Conservation (phyloP, 2,113 vertebrate species). For the Cynopterus brachyotis region DNA sequence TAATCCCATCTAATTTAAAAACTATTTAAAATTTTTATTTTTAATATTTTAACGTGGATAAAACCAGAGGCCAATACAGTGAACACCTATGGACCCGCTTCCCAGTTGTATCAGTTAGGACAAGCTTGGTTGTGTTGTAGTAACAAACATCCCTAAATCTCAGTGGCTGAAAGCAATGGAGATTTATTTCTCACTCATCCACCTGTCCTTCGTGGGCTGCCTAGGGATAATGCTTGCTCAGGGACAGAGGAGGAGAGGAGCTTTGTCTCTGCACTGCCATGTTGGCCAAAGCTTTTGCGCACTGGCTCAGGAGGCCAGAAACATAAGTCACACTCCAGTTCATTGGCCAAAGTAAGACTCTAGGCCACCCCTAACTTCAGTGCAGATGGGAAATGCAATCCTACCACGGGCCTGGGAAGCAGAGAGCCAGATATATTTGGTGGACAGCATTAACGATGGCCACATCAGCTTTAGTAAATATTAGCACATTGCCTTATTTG, state of each 20-base stretch:
- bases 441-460: background rate
- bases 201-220: background rate
- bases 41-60: background rate
- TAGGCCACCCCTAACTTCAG: background rate
- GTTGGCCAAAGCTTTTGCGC: background rate
- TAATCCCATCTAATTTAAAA: background rate
- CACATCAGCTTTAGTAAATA: constrained; percentile 24
- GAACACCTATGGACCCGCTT: background rate
- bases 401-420: background rate
- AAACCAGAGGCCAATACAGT: background rate
- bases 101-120: background rate
- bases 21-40: background rate
- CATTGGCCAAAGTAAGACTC: background rate
- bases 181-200: background rate
- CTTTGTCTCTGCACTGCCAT: background rate
- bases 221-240: background rate
- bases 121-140: background rate
- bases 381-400: background rate
- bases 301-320: background rate
- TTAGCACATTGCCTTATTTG: constrained; percentile 36
- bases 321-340: background rate
- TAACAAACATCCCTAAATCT: background rate
- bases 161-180: background rate
- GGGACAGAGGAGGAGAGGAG: background rate
- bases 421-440: background rate